Evolutionary conservation across 2,888 invertebrate genomes (phyloP).

Genomic region (Chirona hameri): DNA sequence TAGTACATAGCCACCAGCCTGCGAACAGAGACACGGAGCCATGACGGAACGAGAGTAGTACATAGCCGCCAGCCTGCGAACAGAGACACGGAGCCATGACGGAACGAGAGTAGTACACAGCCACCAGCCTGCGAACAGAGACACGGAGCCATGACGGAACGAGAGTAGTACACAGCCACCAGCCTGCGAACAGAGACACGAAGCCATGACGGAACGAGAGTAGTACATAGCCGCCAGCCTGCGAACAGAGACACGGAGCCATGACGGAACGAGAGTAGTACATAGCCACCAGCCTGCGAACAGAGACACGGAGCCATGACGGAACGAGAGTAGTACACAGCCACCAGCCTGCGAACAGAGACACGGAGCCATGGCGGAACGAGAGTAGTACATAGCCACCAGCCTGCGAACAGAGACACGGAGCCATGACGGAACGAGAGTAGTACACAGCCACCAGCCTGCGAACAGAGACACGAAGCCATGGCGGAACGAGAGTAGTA

Average conservation of each 20-base stretch:
- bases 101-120: conserved; percentile 9
- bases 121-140: background rate
- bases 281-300: background rate
- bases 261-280: too few species aligned
- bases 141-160: too few species aligned
- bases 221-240: background rate
- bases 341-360: background rate
- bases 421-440: too few species aligned
- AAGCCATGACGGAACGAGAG: too few species aligned
- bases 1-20: background rate
- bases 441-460: background rate
- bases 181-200: background rate
- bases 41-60: too few species aligned
- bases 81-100: background rate
- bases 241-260: background rate
- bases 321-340: conserved; percentile 9
- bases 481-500: background rate
- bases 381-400: background rate
- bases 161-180: background rate
- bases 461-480: background rate
- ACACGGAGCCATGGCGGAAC: background rate
- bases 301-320: background rate
- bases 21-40: background rate
- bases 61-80: background rate
- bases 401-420: background rate